phyloP scores from a whole-genome alignment of 2,797 vertebrate species.

The Acanthis flammea region DNA sequence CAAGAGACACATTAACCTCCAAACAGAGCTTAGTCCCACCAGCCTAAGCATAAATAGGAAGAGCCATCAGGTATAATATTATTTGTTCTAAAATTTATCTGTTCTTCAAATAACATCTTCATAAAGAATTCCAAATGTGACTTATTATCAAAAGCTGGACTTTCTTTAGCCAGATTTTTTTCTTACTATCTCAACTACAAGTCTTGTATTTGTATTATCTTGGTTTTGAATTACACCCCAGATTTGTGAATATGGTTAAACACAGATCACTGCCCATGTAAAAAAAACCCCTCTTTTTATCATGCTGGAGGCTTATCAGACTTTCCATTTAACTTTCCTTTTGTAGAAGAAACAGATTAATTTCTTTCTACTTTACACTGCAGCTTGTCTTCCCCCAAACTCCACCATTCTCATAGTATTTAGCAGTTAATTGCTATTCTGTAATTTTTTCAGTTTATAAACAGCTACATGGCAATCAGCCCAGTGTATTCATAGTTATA shows the following conservation, averaged over 20 bases:
- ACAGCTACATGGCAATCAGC: neutral
- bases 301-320: neutral
- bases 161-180: neutral
- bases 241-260: neutral
- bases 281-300: accelerated
- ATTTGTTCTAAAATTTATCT: neutral
- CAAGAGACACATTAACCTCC: neutral
- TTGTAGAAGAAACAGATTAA: neutral
- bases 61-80: too few species aligned
- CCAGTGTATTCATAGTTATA: neutral
- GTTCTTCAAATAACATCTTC: neutral
- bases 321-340: neutral
- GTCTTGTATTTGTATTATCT: neutral
- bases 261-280: neutral
- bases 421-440: neutral
- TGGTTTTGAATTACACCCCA: neutral
- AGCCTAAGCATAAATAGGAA: neutral
- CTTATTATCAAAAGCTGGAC: neutral
- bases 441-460: neutral
- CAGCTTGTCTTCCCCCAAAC: neutral
- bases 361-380: neutral
- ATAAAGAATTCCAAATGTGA: neutral
- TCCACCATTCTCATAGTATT: neutral
- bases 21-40: neutral
- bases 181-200: neutral